A percentile compares a stretch with the other conserved stretches of the same genome.
Conservation (phyloP, 2,113 vertebrate genomes). For the Anoura caudifer region DNA sequence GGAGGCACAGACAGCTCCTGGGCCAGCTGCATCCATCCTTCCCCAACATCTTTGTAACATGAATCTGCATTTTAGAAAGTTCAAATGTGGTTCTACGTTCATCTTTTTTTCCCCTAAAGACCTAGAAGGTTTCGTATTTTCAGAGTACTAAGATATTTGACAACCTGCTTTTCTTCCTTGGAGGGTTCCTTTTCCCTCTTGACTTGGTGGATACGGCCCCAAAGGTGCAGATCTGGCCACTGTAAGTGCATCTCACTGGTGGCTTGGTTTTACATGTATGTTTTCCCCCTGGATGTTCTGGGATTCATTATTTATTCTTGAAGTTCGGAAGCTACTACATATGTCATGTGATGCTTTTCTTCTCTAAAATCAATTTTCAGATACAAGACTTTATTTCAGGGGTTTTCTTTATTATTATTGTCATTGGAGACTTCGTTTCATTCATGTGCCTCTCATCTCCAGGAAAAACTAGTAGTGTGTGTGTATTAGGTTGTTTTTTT, state of each 20-base stretch:
- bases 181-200: background rate
- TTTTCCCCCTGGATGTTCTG: background rate
- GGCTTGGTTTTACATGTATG: background rate
- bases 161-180: background rate
- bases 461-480: background rate
- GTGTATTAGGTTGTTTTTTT: background rate
- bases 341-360: background rate
- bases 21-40: background rate
- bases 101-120: background rate
- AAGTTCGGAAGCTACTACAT: background rate
- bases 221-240: background rate
- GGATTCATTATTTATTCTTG: background rate
- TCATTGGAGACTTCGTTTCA: background rate
- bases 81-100: too few relatives aligned
- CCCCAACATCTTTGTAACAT: background rate
- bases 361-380: background rate
- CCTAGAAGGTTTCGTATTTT: background rate
- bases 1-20: background rate
- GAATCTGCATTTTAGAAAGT: background rate
- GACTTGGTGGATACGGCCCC: too few relatives aligned
- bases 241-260: background rate
- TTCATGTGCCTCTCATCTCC: background rate
- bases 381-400: background rate
- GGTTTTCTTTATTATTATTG: background rate
- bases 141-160: background rate